Evolutionary conservation across 2,797 vertebrate genomes (phyloP).

Genomic region (Catharus ustulatus): DNA sequence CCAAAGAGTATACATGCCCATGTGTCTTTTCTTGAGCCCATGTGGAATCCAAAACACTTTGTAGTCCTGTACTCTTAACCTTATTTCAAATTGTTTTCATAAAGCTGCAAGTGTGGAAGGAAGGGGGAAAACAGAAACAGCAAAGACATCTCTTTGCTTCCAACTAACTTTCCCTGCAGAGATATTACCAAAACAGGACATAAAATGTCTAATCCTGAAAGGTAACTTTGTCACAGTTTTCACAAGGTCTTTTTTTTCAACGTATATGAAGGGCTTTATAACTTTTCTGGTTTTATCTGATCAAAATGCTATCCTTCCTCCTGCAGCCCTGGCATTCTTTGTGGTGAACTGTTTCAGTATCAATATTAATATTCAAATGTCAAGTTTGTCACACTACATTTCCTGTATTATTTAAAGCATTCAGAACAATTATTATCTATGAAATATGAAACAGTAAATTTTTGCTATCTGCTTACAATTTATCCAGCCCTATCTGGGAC

Average conservation of each 20-base stretch:
- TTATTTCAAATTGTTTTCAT: not conserved
- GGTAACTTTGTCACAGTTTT: not conserved
- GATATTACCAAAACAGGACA: not conserved
- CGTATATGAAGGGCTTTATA: slow-evolving; percentile 17
- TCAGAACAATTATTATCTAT: slow-evolving; percentile 70
- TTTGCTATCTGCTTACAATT: slow-evolving; percentile 62
- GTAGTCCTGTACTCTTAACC: not conserved
- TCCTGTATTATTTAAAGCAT: slow-evolving; percentile 75
- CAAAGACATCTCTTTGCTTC: not conserved
- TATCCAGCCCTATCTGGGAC: slow-evolving; percentile 52
- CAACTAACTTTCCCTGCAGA: not conserved
- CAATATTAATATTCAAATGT: slow-evolving; percentile 80
- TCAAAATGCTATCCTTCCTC: slow-evolving; percentile 52
- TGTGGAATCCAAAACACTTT: not conserved
- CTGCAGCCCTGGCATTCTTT: slow-evolving; percentile 69
- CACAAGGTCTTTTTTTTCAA: not conserved
- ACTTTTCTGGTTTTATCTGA: slow-evolving; percentile 52
- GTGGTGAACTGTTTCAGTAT: slow-evolving; percentile 77
- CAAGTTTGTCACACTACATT: slow-evolving; percentile 76
- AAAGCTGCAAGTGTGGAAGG: not conserved
- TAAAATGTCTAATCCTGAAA: not conserved
- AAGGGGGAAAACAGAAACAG: not conserved
- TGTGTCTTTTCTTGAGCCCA: not conserved
- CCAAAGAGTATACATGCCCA: not conserved
- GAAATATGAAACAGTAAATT: slow-evolving; percentile 69